Evolutionary conservation across 2,113 vertebrate species (phyloP).

Genomic region (Micronisus gabar): DNA sequence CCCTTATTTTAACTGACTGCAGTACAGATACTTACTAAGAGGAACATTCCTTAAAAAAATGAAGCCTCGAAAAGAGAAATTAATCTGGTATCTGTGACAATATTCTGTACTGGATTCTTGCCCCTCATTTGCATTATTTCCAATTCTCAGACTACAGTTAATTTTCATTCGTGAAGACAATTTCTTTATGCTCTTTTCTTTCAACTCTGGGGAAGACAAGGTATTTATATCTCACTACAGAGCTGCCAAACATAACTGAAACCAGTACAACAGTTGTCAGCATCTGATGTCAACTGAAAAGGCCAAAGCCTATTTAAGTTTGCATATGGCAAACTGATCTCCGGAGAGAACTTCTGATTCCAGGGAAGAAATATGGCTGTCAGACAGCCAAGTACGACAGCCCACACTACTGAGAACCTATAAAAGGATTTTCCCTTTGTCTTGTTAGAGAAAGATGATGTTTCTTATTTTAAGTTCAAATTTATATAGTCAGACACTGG

Average conservation of each 20-base stretch:
- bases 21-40: not conserved
- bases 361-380: constrained; percentile 27
- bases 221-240: not conserved
- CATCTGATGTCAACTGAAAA: constrained; percentile 25
- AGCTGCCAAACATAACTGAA: constrained; percentile 21
- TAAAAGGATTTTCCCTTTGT: not conserved
- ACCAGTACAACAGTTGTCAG: constrained; percentile 35
- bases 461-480: not conserved
- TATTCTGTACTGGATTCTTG: not conserved
- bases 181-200: not conserved
- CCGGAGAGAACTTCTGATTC: not conserved
- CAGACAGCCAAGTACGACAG: constrained; percentile 30
- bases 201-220: not conserved
- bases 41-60: not conserved
- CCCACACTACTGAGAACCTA: not conserved
- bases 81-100: not conserved
- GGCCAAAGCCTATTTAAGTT: constrained; percentile 40
- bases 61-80: not conserved
- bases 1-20: not conserved
- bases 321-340: constrained; percentile 42
- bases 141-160: not conserved
- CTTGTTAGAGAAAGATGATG: not conserved
- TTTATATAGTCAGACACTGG: not conserved
- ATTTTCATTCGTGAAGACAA: not conserved
- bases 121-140: not conserved